Percentiles rank a stretch among this genome's conserved stretches.
These are phyloP conservation scores for Aldabrachelys gigantea DNA, from an alignment of 2,113 vertebrate species.

Conservation along the genomic window DNA sequence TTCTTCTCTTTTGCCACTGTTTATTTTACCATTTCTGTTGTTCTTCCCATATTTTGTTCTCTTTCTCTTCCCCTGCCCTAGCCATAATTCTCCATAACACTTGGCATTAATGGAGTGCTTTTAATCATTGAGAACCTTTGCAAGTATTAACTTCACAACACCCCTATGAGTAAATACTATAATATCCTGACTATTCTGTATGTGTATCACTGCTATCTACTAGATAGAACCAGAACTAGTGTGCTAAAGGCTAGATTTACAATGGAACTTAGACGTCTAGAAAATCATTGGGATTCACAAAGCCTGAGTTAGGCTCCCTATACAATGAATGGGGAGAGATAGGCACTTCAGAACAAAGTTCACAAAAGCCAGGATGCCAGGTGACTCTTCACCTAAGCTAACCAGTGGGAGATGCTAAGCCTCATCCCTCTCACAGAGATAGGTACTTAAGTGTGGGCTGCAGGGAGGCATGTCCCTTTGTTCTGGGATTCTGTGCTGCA, in stretches of 20 bases:
- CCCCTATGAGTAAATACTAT: not conserved
- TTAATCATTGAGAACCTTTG: not conserved
- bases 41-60: slow-evolving; percentile 6
- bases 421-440: not conserved
- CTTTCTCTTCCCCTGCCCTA: not conserved
- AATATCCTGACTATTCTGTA: not conserved
- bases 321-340: not conserved
- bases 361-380: not conserved
- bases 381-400: not conserved
- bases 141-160: not conserved
- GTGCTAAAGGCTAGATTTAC: not conserved
- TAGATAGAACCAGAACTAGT: not conserved
- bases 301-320: not conserved
- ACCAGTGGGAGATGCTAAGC: not conserved
- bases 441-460: not conserved
- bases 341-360: not conserved
- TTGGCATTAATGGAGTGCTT: not conserved
- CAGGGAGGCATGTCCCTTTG: not conserved
- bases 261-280: not conserved
- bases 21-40: slow-evolving; percentile 5
- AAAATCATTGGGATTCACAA: not conserved
- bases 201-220: not conserved
- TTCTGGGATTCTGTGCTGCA: not conserved
- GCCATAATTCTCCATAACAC: not conserved
- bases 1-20: not conserved